Base-by-base conservation (phyloP, 1,140 invertebrate species). In the Mactra quadrangularis region DNA sequence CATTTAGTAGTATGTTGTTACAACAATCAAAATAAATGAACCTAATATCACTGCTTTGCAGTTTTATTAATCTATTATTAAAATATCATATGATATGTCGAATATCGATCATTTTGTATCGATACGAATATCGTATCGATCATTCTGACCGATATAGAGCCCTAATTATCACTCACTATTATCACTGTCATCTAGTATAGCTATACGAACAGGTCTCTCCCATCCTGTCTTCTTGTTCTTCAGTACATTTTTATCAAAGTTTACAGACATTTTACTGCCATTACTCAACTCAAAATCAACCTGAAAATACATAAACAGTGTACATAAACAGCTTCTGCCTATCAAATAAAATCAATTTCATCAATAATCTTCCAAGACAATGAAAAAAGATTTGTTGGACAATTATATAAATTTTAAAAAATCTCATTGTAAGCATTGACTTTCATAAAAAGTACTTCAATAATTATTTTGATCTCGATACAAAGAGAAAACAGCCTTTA, bases 141-240 rank as follows among this genome's bases (percentile, higher is more conserved):
- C n/a, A n/a, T n/a, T n/a, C n/a, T n/a, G n/a, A n/a, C n/a, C n/a
- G n/a, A n/a, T n/a, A n/a, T n/a, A n/a, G n/a, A n/a, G n/a, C n/a
- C n/a, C n/a, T n/a, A n/a, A n/a, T n/a, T 41, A 25, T 27, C 19
- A 38, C n/a, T 62, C 15, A 52, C 38, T 52, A 88, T 85, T 86
- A 66, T 85, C 83, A 27, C 47, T 27, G 0, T 76, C 70, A 41
- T 87, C 87, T 60, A 89, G 79, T n/a, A 89, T 53, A 53, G 85
- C 78, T 64, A 86, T 83, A 33, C 90, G 71, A 22, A 92, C 59
- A 25, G 86, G 57, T 68, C 90, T 87, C 60, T 90, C 84, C 88
- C 86, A 92, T 9, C 91, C 90, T 7, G 90, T 91, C 59, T 87
- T 89, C 76, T 91, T 92, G 66, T 91, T 92, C 74, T 91, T 91